phyloP scores from a whole-genome alignment of 2,113 vertebrate species.

The Zosterops borbonicus region DNA sequence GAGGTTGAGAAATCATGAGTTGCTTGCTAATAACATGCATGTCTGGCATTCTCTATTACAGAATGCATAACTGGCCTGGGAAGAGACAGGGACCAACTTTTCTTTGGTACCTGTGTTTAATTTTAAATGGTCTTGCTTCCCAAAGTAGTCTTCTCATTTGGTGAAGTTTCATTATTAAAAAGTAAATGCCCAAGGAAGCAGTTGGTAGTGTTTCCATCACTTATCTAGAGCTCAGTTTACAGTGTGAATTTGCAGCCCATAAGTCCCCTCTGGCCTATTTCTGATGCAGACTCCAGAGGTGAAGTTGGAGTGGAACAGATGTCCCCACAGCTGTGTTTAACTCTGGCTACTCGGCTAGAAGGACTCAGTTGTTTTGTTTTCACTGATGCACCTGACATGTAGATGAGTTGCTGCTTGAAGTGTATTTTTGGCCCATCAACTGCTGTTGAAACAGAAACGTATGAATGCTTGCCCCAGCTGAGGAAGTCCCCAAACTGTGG shows the following conservation, averaged over 20 bases:
- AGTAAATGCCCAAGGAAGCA: not conserved
- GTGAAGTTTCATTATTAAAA: not conserved
- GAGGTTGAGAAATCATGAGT: not conserved
- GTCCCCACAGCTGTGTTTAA: not conserved
- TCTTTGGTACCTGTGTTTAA: not conserved
- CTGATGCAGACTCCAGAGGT: not conserved
- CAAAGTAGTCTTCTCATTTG: not conserved
- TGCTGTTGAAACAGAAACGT: not conserved
- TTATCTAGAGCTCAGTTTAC: not conserved
- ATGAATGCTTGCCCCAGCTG: not conserved
- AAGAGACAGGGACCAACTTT: not conserved
- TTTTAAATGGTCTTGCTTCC: not conserved
- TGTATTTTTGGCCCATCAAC: not conserved
- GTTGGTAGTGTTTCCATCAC: not conserved
- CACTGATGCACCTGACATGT: not conserved
- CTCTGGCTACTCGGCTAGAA: accelerated
- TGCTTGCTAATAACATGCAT: not conserved
- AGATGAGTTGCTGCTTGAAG: not conserved
- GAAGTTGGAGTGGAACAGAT: not conserved
- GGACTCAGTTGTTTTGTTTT: not conserved
- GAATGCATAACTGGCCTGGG: not conserved
- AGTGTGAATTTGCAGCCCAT: not conserved
- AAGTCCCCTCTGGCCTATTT: not conserved
- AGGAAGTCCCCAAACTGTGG: not conserved
- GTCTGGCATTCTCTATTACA: not conserved